Base-by-base conservation (phyloP, 2,888 invertebrate species). In the Watsonalla cultraria region DNA sequence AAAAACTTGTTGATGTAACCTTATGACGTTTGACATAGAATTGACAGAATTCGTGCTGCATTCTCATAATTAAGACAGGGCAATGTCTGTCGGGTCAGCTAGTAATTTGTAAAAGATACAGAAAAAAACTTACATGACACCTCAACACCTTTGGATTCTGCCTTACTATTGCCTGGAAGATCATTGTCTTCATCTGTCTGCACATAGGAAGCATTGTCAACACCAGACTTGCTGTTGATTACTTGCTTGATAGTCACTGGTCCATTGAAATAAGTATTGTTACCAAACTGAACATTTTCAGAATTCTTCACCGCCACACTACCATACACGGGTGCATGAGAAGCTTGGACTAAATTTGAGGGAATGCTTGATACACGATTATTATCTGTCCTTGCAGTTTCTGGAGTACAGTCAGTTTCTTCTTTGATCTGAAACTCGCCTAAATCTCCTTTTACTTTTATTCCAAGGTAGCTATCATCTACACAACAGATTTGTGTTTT, bases 211-310 rank as follows among this genome's bases (percentile, higher is more conserved):
- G 64, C 61, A 66, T 90, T 90, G 8, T 85, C 87, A 45, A 83
- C 58, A 6, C 86, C 89, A 45, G 70, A 54, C 58, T 76, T 76
- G 55, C 76, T 77, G 14, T 94, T 93, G 54, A 95, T 89, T 61
- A 95, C 91, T 76, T 95, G 95, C 73, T 95, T 95, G 64, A 96
- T 95, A 39, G 94, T 94, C 13, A 96, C 95, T 48, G 95, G 95
- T 6, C 95, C 95, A 72, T 95, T 94, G 71, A 95, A 95, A 70
- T 94, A 93, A 6, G 94, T 94, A 68, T 94, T 95, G 67, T 95
- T 94, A 0, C 96, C 96, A 65, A 96, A 93, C 61, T 95, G 94
- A 2, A 96, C 93, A 75, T 95, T 94, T 34, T 92, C 92, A 0
- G 95, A 95, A 67, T 94, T 93, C 37, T 90, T 91, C 2, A 96